These are phyloP conservation scores for Orestias chungarensis DNA, from an alignment of 2,797 vertebrate species.

Conservation along the genomic window DNA sequence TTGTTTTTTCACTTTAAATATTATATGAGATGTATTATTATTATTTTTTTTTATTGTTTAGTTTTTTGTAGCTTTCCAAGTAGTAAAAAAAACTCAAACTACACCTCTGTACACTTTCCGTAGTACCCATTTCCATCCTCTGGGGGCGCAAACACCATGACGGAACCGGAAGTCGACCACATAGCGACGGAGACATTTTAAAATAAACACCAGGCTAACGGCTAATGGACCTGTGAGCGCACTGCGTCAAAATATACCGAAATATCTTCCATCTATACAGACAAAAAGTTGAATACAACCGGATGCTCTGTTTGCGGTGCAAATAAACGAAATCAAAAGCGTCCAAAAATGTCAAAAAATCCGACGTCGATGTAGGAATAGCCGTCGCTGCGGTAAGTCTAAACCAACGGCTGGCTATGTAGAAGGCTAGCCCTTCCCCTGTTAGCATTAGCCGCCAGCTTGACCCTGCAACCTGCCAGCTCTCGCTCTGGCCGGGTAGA, in stretches of 20 bases:
- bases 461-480: constrained; percentile 46
- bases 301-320: constrained; percentile 17
- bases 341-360: constrained; percentile 72
- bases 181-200: constrained; percentile 82
- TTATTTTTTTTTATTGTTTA: too few relatives aligned
- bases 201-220: constrained; percentile 75
- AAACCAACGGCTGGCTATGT: constrained; percentile 53
- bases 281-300: constrained; percentile 17
- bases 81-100: too few relatives aligned
- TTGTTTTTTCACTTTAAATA: too few relatives aligned
- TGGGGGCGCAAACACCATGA: not conserved
- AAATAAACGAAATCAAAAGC: constrained; percentile 24
- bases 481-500: constrained; percentile 28
- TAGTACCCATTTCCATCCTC: not conserved
- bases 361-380: constrained; percentile 58
- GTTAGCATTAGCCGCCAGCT: constrained; percentile 48
- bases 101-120: not conserved
- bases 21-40: too few relatives aligned
- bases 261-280: constrained; percentile 25
- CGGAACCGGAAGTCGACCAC: constrained; percentile 72
- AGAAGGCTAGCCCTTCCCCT: constrained; percentile 17
- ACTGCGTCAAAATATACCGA: constrained; percentile 53
- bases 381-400: constrained; percentile 77
- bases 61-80: too few relatives aligned
- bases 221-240: constrained; percentile 57